Evolutionary conservation across 2,797 vertebrate species (phyloP).

Genomic region (Trematomus bernacchii): DNA sequence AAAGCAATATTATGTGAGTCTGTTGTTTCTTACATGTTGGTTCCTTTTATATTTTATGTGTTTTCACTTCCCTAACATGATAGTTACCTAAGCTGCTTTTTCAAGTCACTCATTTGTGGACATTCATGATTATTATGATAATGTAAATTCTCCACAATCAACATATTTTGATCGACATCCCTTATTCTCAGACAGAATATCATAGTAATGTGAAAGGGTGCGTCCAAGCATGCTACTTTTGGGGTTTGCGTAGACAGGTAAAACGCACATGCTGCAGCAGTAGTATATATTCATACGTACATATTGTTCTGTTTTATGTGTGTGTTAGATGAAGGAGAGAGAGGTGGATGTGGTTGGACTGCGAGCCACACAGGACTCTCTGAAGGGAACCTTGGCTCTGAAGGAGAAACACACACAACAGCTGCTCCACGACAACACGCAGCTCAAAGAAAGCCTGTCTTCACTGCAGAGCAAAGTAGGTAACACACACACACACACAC

Average conservation of each 20-base stretch:
- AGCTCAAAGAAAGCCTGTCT: conserved; percentile 68
- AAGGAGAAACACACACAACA: conserved; percentile 72
- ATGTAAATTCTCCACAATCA: neutral
- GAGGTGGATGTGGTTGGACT: conserved; percentile 63
- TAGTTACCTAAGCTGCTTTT: neutral
- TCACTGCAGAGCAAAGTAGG: conserved; percentile 75
- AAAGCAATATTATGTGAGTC: no score
- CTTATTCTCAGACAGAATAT: neutral
- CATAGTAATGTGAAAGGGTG: neutral
- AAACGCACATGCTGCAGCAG: neutral
- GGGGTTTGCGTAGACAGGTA: neutral
- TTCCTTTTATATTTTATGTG: no score
- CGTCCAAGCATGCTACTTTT: neutral
- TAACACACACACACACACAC: conserved; percentile 24
- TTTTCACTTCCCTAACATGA: neutral
- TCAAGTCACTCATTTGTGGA: neutral
- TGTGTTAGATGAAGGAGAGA: conserved; percentile 61
- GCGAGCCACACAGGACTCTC: conserved; percentile 68
- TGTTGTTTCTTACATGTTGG: no score
- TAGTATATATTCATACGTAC: neutral
- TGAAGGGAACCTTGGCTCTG: conserved; percentile 72
- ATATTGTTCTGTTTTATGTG: conserved; percentile 22
- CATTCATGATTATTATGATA: neutral
- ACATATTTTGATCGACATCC: no score
- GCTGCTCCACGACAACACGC: conserved; percentile 66